Percentiles rank a stretch among this genome's conserved stretches.
These are phyloP conservation scores for Cinara cedri DNA, from an alignment of 2,888 invertebrate genomes.

Conservation along the genomic window DNA sequence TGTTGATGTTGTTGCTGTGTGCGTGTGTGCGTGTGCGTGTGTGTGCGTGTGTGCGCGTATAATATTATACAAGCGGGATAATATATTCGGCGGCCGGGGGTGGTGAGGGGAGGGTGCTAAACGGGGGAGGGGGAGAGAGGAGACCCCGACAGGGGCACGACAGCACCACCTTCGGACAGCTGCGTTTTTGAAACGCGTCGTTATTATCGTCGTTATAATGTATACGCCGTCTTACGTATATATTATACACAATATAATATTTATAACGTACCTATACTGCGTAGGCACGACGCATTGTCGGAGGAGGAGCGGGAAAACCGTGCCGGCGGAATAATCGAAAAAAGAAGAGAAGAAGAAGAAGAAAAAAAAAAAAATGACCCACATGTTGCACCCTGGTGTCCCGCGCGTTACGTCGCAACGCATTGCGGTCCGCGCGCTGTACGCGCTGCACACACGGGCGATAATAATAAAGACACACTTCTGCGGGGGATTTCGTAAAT, in stretches of 20 bases:
- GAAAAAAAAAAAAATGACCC: conserved; percentile 32
- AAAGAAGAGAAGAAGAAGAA: no score
- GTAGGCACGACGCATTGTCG: no score
- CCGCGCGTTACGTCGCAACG: neutral
- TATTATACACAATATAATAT: no score
- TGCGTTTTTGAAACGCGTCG: conserved; percentile 24
- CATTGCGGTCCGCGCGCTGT: neutral
- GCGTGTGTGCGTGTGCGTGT: neutral
- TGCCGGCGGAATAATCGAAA: conserved; percentile 36
- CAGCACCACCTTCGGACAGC: conserved; percentile 20
- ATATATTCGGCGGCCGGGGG: neutral
- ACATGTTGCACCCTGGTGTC: conserved; percentile 42
- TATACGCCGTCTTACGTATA: no score
- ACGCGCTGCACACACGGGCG: no score
- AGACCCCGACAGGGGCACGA: conserved; percentile 9
- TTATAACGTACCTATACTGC: no score
- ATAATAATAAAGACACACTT: conserved; percentile 30
- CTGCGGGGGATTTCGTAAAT: conserved; percentile 14
- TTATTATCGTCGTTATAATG: neutral
- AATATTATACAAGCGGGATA: conserved; percentile 17
- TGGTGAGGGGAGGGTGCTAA: no score
- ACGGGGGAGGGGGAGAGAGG: neutral
- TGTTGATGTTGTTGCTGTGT: neutral
- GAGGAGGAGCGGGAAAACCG: conserved; percentile 24
- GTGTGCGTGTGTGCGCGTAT: neutral